Evolutionary conservation across 2,797 vertebrate species (phyloP).

Genomic region (Otus scops): DNA sequence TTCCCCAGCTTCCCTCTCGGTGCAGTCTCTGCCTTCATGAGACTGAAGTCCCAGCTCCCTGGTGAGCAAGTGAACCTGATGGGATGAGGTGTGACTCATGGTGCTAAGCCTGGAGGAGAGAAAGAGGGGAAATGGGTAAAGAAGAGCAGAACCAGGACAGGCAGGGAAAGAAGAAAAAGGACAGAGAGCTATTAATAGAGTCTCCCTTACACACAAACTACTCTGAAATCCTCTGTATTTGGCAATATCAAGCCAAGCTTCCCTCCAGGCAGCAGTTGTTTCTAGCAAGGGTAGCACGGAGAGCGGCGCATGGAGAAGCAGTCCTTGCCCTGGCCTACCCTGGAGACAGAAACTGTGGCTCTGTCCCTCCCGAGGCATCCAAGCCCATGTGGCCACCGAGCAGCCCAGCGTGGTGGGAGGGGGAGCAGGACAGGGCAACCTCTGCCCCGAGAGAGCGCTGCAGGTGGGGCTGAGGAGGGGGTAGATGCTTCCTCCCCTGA

Average conservation of each 20-base stretch:
- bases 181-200: neutral
- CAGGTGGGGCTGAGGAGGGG: neutral
- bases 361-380: neutral
- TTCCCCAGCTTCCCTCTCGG: neutral
- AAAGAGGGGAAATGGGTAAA: neutral
- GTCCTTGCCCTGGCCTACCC: neutral
- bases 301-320: neutral
- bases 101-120: neutral
- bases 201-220: neutral
- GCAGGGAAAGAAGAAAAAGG: neutral
- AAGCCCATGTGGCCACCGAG: neutral
- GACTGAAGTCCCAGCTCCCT: neutral
- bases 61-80: neutral
- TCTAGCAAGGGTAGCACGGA: neutral
- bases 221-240: slow-evolving; percentile 10
- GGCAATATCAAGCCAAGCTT: slow-evolving; percentile 34
- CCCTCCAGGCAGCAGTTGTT: neutral
- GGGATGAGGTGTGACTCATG: neutral
- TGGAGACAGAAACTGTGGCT: neutral
- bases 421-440: neutral
- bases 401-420: neutral
- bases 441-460: neutral
- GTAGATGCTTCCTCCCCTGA: neutral
- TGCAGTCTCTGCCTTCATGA: neutral
- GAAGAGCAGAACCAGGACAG: neutral